Evolutionary conservation across 2,113 vertebrate genomes (phyloP).

Genomic region (Silurus meridionalis): DNA sequence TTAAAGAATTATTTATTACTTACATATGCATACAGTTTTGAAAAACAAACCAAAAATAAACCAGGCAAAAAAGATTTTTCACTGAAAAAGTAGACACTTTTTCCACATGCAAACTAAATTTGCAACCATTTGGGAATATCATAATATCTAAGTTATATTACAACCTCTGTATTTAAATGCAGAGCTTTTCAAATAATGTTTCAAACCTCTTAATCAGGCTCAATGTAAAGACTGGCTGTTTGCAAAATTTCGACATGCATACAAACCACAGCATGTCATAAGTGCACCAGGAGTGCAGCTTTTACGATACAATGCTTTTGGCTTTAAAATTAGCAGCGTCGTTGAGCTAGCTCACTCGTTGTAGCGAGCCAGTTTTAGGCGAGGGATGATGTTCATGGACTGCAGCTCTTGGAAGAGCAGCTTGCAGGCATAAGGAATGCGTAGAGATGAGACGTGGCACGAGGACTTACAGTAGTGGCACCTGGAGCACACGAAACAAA

Average conservation of each 20-base stretch:
- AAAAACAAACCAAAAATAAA: not conserved
- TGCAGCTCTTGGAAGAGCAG: slow-evolving; percentile 97
- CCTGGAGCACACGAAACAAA: slow-evolving; percentile 70
- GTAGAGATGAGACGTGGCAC: slow-evolving; percentile 91
- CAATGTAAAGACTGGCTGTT: not conserved
- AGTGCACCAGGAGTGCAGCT: not conserved
- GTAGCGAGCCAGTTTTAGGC: slow-evolving; percentile 92
- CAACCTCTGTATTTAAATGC: not conserved
- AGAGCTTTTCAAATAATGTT: not conserved
- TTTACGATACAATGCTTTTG: not conserved
- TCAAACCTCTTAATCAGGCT: not conserved
- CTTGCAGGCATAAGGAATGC: slow-evolving; percentile 97
- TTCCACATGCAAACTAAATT: slow-evolving; percentile 5
- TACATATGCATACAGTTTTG: slow-evolving; percentile 29
- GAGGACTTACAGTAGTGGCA: slow-evolving; percentile 98
- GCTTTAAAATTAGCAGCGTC: not conserved
- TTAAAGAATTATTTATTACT: slow-evolving; percentile 29
- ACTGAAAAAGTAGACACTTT: not conserved
- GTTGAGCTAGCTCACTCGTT: slow-evolving; percentile 77
- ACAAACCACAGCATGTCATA: not conserved
- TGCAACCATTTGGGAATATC: slow-evolving; percentile 1
- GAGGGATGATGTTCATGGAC: slow-evolving; percentile 98
- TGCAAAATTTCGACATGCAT: not conserved
- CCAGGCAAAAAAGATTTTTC: not conserved
- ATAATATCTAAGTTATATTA: not conserved